These are phyloP conservation scores for Mesochorus sp. DNA, from an alignment of 2,888 invertebrate species.

Conservation along the genomic window DNA sequence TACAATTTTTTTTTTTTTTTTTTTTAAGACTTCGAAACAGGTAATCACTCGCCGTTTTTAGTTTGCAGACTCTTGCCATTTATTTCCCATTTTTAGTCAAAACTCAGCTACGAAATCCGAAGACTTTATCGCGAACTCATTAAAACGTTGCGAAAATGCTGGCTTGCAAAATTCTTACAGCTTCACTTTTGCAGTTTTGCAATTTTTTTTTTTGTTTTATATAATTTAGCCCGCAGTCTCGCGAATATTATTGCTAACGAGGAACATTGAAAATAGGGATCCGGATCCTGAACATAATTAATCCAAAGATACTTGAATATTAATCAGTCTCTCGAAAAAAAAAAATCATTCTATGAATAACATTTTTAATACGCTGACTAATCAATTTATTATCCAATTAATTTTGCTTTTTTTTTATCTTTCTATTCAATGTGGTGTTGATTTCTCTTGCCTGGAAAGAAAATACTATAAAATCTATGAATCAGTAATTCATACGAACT, in stretches of 20 bases:
- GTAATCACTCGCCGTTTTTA: slow-evolving; percentile 34
- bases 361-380: no score
- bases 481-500: background rate
- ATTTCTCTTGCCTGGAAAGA: background rate
- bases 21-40: background rate
- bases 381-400: no score
- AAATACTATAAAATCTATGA: background rate
- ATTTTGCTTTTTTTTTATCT: no score
- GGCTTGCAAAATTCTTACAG: background rate
- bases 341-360: no score
- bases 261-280: no score
- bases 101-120: background rate
- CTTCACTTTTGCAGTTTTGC: no score
- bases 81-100: slow-evolving; percentile 6
- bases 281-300: no score
- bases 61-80: slow-evolving; percentile 25
- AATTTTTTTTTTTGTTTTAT: no score
- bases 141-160: slow-evolving; percentile 3
- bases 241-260: no score
- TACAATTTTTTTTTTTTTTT: slow-evolving; percentile 24
- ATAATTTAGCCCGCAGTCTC: no score
- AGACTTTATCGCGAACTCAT: background rate
- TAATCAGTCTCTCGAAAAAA: no score
- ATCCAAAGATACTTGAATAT: no score
- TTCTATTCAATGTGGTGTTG: background rate